These are phyloP conservation scores for Camptogramma bilineatum DNA, from an alignment of 2,888 invertebrate genomes.

Conservation along the genomic window DNA sequence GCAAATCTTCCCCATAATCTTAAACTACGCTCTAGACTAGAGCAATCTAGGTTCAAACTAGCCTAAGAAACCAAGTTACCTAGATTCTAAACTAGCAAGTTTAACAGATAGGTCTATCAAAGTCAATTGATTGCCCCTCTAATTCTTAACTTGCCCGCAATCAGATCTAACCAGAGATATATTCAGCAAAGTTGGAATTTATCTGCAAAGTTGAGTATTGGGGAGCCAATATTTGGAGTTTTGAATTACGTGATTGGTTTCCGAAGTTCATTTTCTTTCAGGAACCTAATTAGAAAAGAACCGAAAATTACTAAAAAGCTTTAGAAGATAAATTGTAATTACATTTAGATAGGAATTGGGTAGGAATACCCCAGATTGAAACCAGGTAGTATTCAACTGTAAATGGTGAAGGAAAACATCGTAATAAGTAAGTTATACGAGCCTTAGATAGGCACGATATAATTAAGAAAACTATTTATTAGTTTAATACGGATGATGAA, in stretches of 20 bases:
- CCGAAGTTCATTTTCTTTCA: constrained; percentile 15
- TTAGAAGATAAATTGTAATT: neutral
- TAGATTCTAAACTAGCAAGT: constrained; percentile 4
- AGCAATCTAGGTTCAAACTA: neutral
- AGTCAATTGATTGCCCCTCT: constrained; percentile 28
- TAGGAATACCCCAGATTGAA: no score
- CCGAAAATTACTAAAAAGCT: no score
- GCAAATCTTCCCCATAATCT: no score
- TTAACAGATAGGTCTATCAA: constrained; percentile 20
- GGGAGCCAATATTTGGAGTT: constrained; percentile 34
- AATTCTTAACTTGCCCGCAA: constrained; percentile 30
- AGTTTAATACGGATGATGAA: no score
- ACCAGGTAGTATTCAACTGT: no score
- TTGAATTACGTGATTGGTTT: constrained; percentile 30
- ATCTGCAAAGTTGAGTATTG: constrained; percentile 45
- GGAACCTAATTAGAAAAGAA: constrained; percentile 5
- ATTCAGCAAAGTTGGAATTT: constrained; percentile 45
- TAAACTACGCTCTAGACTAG: no score
- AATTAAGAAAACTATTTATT: neutral
- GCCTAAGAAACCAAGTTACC: neutral
- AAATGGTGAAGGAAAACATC: no score
- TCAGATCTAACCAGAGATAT: constrained; percentile 38
- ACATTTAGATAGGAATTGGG: no score
- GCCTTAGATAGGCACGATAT: no score
- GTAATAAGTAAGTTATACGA: no score